Evolutionary conservation across 2,888 invertebrate species (phyloP), one percentile per base, ranked within the genome.

Genomic region (Cheilosia urbana): DNA sequence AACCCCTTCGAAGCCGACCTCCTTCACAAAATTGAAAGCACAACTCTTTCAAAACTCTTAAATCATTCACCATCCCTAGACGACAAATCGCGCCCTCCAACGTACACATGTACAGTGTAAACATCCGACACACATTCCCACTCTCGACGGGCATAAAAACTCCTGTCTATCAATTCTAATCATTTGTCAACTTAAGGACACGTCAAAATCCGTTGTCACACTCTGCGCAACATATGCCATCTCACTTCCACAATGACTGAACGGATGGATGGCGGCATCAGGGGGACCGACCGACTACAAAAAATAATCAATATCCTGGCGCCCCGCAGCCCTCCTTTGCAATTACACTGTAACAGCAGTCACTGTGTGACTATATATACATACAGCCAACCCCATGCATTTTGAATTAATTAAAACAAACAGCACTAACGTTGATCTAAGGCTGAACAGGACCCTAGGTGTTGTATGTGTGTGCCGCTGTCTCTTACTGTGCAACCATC

Each of bases 401-500:
- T 85, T 85, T 85, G 85, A 85, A 85, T 85, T 85, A 85, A 85
- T 85, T 85, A 85, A 85, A 85, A 81, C 81, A 80, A 85, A 85
- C 81, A 80, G 72, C 76, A 77, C 81, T 76, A 81, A 76, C 66
- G 81, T 77, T 72, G 76, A 85, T 80, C 81, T 81, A 72, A 72
- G 60, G 55, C 55, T 57, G 69, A 17, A 21, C 27, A 37, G 37
- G 30, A 47, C 47, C 49, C 24, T 42, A 49, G 45, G 69, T 79
- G 79, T 75, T 79, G 58, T 79, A 69, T 84, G 69, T 73, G 78
- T 79, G 79, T 73, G 57, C 65, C 73, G 58, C 15, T 4, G 21
- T 51, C 13, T 24, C 24, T 21, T 11, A 13, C 21, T 30, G 15
- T 62, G 65, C 63, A 68, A 83, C 77, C 71, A 63, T 51, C 40